Evolutionary conservation across 2,888 invertebrate genomes (phyloP), one percentile per base, ranked within the genome.

Genomic region (Linnaemya vulpina): DNA sequence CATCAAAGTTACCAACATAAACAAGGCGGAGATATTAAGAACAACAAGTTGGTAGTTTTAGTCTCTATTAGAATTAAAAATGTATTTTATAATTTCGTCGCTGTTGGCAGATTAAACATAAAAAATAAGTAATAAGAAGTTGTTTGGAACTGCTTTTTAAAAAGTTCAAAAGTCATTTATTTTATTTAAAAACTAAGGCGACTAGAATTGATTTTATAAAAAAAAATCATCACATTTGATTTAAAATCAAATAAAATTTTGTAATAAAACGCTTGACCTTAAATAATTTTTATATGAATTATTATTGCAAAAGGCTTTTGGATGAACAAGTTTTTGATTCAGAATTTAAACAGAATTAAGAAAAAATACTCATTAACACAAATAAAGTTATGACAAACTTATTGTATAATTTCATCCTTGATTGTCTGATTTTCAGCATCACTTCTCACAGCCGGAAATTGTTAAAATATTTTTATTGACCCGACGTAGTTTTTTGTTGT

Each of bases 381-480:
- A 38, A 40, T 51, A 38, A 65, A 63, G 58, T 79, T 65, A n/a
- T 51, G 60, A 71, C 60, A 71, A 80, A 71, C 79, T 84, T 67
- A 79, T 79, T 71, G 75, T 79, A 75, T n/a, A 71, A 79, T 51
- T 53, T 67, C 71, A 76, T 84, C 80, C 84, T 80, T 70, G 71
- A 80, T 78, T 65, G 78, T 83, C 77, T 75, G 81, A 81, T 86
- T 84, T 81, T 75, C 77, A 75, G 65, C 84, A 79, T 80, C 84
- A 80, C 60, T 79, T 71, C 58, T 46, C 79, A 71, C 70, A 71
- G n/a, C 63, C 68, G 65, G 65, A 84, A 76, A 65, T 35, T 65
- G 40, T 75, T 75, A 75, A 70, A 40, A 84, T 84, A 75, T 70
- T 79, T 79, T 79, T 84, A 71, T 75, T 84, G 75, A 76, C 71